Evolutionary conservation across 2,888 invertebrate species (phyloP).

Genomic region (Taphrorychus bicolor): DNA sequence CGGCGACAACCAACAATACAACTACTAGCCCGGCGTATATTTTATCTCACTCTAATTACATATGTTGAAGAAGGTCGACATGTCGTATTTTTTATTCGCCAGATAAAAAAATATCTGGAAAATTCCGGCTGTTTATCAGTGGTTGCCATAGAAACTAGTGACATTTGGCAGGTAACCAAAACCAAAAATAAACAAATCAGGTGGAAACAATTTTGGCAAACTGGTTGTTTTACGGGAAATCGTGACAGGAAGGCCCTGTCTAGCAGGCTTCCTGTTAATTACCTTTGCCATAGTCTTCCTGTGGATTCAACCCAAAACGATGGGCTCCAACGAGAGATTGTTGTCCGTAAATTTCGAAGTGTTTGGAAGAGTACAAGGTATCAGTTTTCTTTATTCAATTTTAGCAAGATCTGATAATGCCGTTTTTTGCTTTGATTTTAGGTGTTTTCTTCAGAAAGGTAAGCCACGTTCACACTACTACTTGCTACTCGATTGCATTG

Average conservation of each 20-base stretch:
- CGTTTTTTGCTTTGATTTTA: conserved; percentile 50
- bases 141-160: background rate
- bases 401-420: too few species aligned
- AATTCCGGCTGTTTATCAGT: background rate
- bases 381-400: conserved; percentile 4
- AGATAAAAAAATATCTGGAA: too few species aligned
- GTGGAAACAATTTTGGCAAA: background rate
- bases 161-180: background rate
- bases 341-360: conserved; percentile 66
- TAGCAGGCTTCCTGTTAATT: background rate
- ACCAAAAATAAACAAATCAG: background rate
- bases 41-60: too few species aligned
- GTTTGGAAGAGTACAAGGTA: conserved; percentile 68
- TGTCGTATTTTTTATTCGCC: too few species aligned
- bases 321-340: conserved; percentile 45
- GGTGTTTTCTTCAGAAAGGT: conserved; percentile 71
- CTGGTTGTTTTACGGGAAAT: background rate
- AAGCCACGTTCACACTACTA: too few species aligned
- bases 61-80: too few species aligned
- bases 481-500: too few species aligned
- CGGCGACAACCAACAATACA: background rate
- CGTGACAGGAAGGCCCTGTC: background rate
- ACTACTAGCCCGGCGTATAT: too few species aligned
- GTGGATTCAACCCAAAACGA: conserved; percentile 11
- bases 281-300: background rate